Evolutionary conservation across 1,140 invertebrate genomes (phyloP).

Genomic region (Drosophila arawakana): DNA sequence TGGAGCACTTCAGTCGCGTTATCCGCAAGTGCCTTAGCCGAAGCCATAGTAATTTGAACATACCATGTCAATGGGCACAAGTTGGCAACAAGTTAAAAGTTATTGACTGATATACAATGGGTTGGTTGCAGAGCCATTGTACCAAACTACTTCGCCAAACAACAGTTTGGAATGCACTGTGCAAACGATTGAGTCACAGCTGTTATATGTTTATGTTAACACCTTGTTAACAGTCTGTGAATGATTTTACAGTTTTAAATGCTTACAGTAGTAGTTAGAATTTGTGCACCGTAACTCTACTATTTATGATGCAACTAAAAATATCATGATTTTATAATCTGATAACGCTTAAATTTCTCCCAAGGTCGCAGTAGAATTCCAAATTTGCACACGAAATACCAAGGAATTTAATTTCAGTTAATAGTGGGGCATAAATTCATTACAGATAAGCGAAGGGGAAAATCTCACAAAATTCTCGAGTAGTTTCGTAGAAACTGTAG

Average conservation of each 20-base stretch:
- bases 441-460: constrained; percentile 8
- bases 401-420: background rate
- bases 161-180: constrained; percentile 13
- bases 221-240: no score
- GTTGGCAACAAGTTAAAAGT: constrained; percentile 21
- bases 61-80: background rate
- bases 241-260: no score
- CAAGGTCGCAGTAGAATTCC: background rate
- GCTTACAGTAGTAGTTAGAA: background rate
- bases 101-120: background rate
- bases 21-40: constrained; percentile 7
- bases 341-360: constrained; percentile 10
- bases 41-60: constrained; percentile 47
- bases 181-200: background rate
- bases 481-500: background rate
- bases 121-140: constrained; percentile 4
- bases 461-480: background rate
- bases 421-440: constrained; percentile 11
- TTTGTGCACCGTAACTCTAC: background rate
- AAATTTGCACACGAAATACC: constrained; percentile 6
- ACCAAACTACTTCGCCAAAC: background rate
- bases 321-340: background rate
- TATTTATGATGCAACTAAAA: constrained; percentile 2
- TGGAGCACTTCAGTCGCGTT: constrained; percentile 37
- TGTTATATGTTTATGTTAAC: background rate